Base-by-base conservation (phyloP, 2,888 invertebrate species). In the Agrypnus murinus region DNA sequence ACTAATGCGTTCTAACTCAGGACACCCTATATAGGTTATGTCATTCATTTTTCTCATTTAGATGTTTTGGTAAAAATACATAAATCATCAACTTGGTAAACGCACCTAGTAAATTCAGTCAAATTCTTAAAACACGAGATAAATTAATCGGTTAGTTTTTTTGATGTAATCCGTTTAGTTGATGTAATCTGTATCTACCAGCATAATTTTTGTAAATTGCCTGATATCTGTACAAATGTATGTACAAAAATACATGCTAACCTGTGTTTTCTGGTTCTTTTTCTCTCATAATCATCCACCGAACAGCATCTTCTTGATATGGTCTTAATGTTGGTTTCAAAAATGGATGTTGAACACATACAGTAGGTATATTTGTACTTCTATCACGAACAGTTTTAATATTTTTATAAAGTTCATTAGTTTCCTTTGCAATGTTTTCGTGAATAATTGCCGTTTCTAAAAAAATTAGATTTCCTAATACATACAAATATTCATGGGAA, bases 211-310 rank as follows among this genome's bases (percentile, higher is more conserved):
- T 25, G 25, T 25, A 3, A 25, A 25, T 25, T 25, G 5, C 25
- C 25, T n/a, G n/a, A n/a, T n/a, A n/a, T n/a, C n/a, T n/a, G n/a
- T n/a, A n/a, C n/a, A n/a, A n/a, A 46, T 36, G 6, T n/a, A 9
- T 43, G 48, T 10, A 9, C n/a, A 48, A 12, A 45, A n/a, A n/a
- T n/a, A n/a, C 8, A 38, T 19, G 1, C 14, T 74, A 70, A 78
- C 79, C 77, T 59, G 68, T 64, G 60, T 65, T 50, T 55, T 74
- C 62, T 58, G 64, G 84, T 14, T 38, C 72, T 38, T 78, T 79
- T 83, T 94, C 93, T 62, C 88, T 86, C 8, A 85, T 75, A 1
- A 93, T 76, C 90, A 94, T 91, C 94, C 94, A 94, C 38, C 83
- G 80, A 0, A 93, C 90, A 25, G 92, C 92, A 53, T 87, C 83